A percentile compares a stretch with the other conserved stretches of the same genome.
Conservation (phyloP, 2,888 invertebrate genomes). For the Mythimna impura region DNA sequence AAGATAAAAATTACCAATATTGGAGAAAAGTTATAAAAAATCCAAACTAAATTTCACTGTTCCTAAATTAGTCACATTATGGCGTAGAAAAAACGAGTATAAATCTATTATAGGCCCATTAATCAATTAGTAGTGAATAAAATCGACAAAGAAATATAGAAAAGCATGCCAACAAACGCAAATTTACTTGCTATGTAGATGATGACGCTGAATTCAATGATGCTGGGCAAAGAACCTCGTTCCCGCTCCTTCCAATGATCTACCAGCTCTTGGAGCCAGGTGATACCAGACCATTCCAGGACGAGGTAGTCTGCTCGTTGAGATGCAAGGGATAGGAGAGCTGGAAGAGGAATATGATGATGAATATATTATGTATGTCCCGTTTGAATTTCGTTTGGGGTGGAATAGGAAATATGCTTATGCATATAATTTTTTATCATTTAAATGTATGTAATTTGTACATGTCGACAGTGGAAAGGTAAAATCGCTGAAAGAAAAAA, state of each 20-base stretch:
- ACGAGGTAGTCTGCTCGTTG: slow-evolving; percentile 96
- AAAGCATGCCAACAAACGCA: slow-evolving; percentile 79
- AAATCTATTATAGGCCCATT: too few relatives aligned
- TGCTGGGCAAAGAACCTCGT: slow-evolving; percentile 94
- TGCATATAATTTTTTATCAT: too few relatives aligned
- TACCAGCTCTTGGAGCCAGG: slow-evolving; percentile 94
- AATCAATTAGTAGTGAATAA: too few relatives aligned
- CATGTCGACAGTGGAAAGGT: too few relatives aligned
- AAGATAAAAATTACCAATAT: not conserved
- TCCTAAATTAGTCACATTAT: not conserved
- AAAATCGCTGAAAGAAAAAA: too few relatives aligned
- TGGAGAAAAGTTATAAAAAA: not conserved
- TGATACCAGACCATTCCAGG: slow-evolving; percentile 94
- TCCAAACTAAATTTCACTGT: not conserved
- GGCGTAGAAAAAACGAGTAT: too few relatives aligned
- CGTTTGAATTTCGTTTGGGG: not conserved
- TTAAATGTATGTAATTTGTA: too few relatives aligned
- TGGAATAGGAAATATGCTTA: too few relatives aligned
- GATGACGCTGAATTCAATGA: slow-evolving; percentile 95
- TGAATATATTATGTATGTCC: not conserved
- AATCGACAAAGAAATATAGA: slow-evolving; percentile 13
- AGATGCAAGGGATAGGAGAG: slow-evolving; percentile 97
- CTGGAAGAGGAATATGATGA: slow-evolving; percentile 85
- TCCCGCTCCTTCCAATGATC: slow-evolving; percentile 95
- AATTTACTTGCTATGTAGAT: slow-evolving; percentile 96